Base-by-base conservation (phyloP, 2,113 vertebrate genomes). In the Suncus etruscus region DNA sequence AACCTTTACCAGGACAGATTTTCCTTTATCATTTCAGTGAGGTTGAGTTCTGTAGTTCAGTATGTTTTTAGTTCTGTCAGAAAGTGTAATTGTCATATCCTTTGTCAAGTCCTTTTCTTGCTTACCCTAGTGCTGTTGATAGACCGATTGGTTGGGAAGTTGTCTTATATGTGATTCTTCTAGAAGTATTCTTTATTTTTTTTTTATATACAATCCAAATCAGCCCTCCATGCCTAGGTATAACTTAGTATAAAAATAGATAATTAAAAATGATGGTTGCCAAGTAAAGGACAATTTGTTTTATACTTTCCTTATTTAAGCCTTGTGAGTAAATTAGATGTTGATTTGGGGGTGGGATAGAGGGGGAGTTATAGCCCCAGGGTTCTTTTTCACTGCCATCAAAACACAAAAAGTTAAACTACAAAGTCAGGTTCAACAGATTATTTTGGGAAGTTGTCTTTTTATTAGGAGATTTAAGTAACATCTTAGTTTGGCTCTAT, bases 21-120 rank as follows among this genome's bases (percentile, higher is more conserved):
- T 96, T 94, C 74, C 10, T 78, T 94, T 94, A 72, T 96, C 51
- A 70, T 95, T 88, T 93, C 61, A 90, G 94, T 96, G 95, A 88
- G 92, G 87, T 90, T 95, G 86, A 39, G 39, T 88, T 90, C 76
- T 94, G 92, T 92, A 82, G 47, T 81, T 89, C 39, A 18, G 58
- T 94, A 32, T 95, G 86, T 90, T 94, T 94, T 48, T 86, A n/a
- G 65, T 94, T 95, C 22, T 92, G 90, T 96, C 77, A 72, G 47
- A 81, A 92, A 86, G 39, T 91, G 73, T 95, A 58, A 50, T 95
- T 91, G 39, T 94, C 24, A 47, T 0, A 86, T 61, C 88, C 86
- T 92, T 86, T 90, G 90, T 95, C 92, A 95, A 94, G 70, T 90
- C 48, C 45, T 91, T 96, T 95, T 92, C 73, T 86, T 89, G 89